phyloP scores from a whole-genome alignment of 2,113 vertebrate genomes.

The Bujurquina vittata region DNA sequence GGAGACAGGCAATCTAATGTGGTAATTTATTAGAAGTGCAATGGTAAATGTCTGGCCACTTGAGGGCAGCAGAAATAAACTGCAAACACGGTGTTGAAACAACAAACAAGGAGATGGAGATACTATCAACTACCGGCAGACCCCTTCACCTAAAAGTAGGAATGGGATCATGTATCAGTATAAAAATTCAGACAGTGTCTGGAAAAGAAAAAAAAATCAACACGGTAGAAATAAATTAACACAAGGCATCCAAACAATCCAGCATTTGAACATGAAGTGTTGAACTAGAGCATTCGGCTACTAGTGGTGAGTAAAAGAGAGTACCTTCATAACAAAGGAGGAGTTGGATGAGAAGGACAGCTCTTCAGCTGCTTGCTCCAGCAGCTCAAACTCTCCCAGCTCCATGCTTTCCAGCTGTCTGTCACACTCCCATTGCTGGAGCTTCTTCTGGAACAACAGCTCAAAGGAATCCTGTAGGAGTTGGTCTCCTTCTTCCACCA shows the following conservation, averaged over 20 bases:
- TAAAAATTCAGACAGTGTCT: too few relatives aligned
- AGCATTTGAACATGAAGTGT: neutral
- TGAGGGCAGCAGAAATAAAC: neutral
- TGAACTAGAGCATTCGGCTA: neutral
- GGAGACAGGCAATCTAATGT: neutral
- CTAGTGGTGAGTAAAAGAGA: neutral
- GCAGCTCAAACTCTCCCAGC: conserved; percentile 95
- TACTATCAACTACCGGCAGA: too few relatives aligned
- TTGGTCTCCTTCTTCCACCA: neutral
- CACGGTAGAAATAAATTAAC: neutral
- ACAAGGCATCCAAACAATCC: neutral
- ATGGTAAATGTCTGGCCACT: neutral
- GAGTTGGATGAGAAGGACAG: conserved; percentile 97
- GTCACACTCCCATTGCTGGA: conserved; percentile 85
- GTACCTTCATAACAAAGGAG: conserved; percentile 90
- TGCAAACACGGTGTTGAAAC: neutral
- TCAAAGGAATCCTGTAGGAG: conserved; percentile 83
- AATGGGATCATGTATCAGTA: too few relatives aligned
- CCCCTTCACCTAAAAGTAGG: too few relatives aligned
- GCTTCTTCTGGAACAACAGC: conserved; percentile 86
- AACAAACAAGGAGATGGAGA: neutral
- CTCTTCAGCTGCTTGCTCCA: conserved; percentile 94
- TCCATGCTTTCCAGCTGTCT: conserved; percentile 87
- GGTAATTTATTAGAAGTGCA: neutral
- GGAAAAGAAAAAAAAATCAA: neutral